Evolutionary conservation across 2,888 invertebrate species (phyloP).

Genomic region (Melieria omissa): DNA sequence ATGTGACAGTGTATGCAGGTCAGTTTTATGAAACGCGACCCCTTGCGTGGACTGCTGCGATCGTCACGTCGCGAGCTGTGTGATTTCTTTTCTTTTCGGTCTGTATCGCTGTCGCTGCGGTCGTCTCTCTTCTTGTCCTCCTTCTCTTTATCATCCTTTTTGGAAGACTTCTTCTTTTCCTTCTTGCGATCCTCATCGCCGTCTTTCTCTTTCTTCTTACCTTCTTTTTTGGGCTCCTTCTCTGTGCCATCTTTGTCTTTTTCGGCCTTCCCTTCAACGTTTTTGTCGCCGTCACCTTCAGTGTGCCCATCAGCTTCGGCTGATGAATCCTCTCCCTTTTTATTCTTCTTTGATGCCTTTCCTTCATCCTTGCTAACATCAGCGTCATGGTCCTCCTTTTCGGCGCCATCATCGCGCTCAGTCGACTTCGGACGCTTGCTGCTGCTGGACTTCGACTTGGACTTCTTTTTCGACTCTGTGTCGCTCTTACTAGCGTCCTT

Average conservation of each 20-base stretch:
- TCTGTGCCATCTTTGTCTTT: constrained; percentile 50
- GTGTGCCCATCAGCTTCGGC: constrained; percentile 48
- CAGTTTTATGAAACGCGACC: constrained; percentile 73
- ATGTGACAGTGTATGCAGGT: constrained; percentile 82
- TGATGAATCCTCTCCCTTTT: constrained; percentile 52
- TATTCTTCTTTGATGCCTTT: constrained; percentile 49
- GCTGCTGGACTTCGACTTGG: constrained; percentile 42
- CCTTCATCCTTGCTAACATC: constrained; percentile 49
- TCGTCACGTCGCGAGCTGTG: constrained; percentile 53
- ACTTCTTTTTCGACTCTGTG: constrained; percentile 38
- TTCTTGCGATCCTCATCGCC: constrained; percentile 59
- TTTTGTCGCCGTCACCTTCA: constrained; percentile 55
- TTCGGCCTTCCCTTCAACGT: constrained; percentile 52
- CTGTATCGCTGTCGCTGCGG: constrained; percentile 61
- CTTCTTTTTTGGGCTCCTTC: constrained; percentile 56
- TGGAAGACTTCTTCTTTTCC: constrained; percentile 48
- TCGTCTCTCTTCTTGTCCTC: constrained; percentile 54
- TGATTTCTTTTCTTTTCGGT: constrained; percentile 48
- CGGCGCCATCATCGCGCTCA: constrained; percentile 44
- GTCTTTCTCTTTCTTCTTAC: constrained; percentile 65
- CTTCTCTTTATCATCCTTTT: constrained; percentile 48
- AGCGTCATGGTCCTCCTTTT: constrained; percentile 46
- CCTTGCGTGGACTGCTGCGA: constrained; percentile 52
- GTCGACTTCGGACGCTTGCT: constrained; percentile 46
- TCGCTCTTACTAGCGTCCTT: constrained; percentile 46